Base-by-base conservation (phyloP, 1,140 invertebrate species). In the Paralvinella palmiformis region DNA sequence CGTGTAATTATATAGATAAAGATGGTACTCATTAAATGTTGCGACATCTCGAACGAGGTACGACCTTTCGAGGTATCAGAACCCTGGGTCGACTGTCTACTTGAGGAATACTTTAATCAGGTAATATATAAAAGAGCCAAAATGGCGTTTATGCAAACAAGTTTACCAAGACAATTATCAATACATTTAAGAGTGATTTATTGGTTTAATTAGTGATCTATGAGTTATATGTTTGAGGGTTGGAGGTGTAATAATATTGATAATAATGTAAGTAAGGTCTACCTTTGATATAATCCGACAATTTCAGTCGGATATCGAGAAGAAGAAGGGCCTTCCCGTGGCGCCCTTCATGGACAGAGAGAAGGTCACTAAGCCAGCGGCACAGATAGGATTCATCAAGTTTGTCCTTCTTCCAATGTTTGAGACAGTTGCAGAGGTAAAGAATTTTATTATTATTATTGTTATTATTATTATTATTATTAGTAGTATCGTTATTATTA, bases 11-110 rank as follows among this genome's bases (percentile, higher is more conserved):
- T n/a, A 27, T 33, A 60, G 58, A 24, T 60, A 36, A 60, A 81
- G 64, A 81, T 81, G 73, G 78, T 82, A 27, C 68, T 82, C n/a
- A 81, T 82, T 55, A 82, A 82, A 64, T 76, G 76, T 53, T 81
- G 80, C 68, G 81, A 82, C 69, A 82, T 82, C n/a, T 82, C 80
- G 4, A 82, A 82, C 56, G 81, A 82, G 65, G 80, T 80, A 3
- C 71, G 81, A 2, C 81, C 81, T 4, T 76, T 80, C 71, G 77
- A 79, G 57, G 79, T 81, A 0, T 81, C 79, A 0, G 79, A 81
- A 33, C 79, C 80, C 0, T 82, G 80, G 80, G 75, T 82, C 1
- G 80, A 82, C 61, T 81, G 78, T 66, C 69, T 82, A 2, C 68
- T 82, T 44, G 79, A 81, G 63, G 81, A 82, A 66, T 82, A 80